Evolutionary conservation across 2,888 invertebrate species (phyloP), one percentile per base, ranked within the genome.

Genomic region (Amaurobius ferox): DNA sequence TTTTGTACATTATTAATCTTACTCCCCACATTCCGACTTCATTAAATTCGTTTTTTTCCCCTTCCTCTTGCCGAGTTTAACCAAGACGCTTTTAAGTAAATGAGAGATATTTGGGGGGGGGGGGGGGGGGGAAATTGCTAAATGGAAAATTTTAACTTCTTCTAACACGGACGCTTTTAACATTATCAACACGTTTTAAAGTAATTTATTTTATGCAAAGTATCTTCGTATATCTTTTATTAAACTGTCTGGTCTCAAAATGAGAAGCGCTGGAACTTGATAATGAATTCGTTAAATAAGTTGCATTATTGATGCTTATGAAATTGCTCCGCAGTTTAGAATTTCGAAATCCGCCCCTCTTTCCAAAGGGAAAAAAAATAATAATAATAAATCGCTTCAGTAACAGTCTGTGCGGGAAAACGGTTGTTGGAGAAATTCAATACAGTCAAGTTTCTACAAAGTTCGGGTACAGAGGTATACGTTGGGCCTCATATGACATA

Each of bases 1-100:
- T 29, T 23, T 70, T 28, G 29, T 29, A 29, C 16, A 29, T 61
- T 68, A 39, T 29, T 28, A 30, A 23, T 16, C 40, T 9, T 9
- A 3, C 32, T 64, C 64, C 29, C 32, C 3, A 11, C 67, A 19
- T 67, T 35, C 30, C 67, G 13, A 23, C 44, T 72, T 66, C 62
- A 70, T 72, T 79, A 79, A 64, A 64, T 28, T 13, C n/a, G 29
- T 13, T 64, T 64, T 72, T 79, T 44, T 44, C 16, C 16, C 16
- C 44, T 16, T 44, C 44, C 16, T 11, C 16, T 16, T 44, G 6
- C 44, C 44, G 16, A 44, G 67, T 44, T 44, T 16, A 5, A 16
- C 44, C 16, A 7, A 2, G 44, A 16, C 16, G 16, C 44, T 44
- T 44, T 44, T 44, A 44, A 16, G 44, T 44, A 44, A 44, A 44